phyloP scores from a whole-genome alignment of 2,888 invertebrate species.

The Protodeltote pygarga region DNA sequence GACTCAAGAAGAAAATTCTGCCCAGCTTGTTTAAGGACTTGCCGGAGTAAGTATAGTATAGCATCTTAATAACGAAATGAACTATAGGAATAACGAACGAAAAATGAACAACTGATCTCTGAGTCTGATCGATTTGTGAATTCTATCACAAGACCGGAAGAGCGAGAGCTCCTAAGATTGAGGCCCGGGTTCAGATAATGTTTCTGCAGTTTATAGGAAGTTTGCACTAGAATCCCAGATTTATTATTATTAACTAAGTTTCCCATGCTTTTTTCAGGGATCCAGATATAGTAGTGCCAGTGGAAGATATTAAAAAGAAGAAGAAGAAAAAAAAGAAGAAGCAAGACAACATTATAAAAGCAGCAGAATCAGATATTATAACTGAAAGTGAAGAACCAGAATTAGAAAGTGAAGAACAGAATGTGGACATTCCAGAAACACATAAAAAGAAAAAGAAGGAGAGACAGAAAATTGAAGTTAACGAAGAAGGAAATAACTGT shows the following conservation, averaged over 20 bases:
- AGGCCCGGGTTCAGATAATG: too few relatives aligned
- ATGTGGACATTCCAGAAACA: constrained; percentile 10
- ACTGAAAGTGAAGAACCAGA: constrained; percentile 23
- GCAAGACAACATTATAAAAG: constrained; percentile 33
- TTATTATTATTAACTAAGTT: not conserved
- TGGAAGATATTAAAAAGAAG: constrained; percentile 70
- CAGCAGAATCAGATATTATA: constrained; percentile 9
- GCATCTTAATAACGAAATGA: not conserved
- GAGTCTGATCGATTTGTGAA: too few relatives aligned
- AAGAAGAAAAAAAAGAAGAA: constrained; percentile 77
- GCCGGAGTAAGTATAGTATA: constrained; percentile 68
- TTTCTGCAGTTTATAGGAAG: too few relatives aligned
- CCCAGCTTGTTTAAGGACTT: constrained; percentile 90
- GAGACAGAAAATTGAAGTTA: constrained; percentile 18
- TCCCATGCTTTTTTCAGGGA: constrained; percentile 59
- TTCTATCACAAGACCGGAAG: too few relatives aligned
- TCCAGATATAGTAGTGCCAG: constrained; percentile 70
- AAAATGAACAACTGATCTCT: too few relatives aligned
- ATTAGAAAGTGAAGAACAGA: constrained; percentile 13
- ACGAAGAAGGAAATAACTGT: constrained; percentile 2
- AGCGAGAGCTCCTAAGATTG: too few relatives aligned
- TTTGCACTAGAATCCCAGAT: too few relatives aligned
- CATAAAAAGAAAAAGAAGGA: constrained; percentile 36
- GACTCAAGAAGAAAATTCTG: constrained; percentile 92
- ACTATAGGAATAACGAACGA: not conserved